Evolutionary conservation across 2,113 vertebrate genomes (phyloP).

Genomic region (Lathamus discolor): DNA sequence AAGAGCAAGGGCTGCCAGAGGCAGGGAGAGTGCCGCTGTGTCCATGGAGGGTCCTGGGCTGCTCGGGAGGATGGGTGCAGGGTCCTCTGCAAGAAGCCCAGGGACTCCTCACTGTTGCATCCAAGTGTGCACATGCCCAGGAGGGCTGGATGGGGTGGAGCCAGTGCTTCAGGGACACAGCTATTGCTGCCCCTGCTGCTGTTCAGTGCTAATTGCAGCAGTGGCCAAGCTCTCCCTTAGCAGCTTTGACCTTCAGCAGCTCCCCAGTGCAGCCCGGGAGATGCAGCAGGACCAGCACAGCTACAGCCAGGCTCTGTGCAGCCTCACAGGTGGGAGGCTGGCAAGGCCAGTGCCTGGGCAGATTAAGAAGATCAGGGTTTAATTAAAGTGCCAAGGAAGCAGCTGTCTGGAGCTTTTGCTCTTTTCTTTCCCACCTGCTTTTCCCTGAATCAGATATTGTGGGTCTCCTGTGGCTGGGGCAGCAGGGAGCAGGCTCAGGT

Average conservation of each 20-base stretch:
- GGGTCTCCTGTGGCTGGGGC: fast-evolving
- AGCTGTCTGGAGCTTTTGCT: not conserved
- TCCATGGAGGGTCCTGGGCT: not conserved
- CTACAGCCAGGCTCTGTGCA: not conserved
- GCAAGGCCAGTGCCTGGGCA: not conserved
- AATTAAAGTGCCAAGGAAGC: slow-evolving; percentile 9
- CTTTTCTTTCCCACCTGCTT: not conserved
- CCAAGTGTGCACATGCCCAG: fast-evolving
- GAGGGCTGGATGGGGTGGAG: not conserved
- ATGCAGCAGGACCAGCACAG: not conserved
- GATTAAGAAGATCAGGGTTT: not conserved
- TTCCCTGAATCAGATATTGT: fast-evolving
- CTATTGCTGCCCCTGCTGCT: fast-evolving
- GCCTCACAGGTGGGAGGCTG: not conserved
- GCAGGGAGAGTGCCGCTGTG: not conserved
- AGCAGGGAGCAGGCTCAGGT: not conserved
- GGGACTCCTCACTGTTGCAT: fast-evolving
- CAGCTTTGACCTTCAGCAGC: not conserved
- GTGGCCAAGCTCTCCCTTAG: fast-evolving
- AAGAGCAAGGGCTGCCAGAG: fast-evolving
- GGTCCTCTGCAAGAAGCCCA: too few species aligned
- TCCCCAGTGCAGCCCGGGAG: not conserved
- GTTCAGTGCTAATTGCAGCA: fast-evolving
- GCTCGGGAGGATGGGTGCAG: not conserved
- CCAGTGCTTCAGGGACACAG: not conserved